Percentiles rank a stretch among this genome's conserved stretches.
Evolutionary conservation across 1,140 invertebrate species (phyloP).

Genomic region (Oncopodura yosiiana): DNA sequence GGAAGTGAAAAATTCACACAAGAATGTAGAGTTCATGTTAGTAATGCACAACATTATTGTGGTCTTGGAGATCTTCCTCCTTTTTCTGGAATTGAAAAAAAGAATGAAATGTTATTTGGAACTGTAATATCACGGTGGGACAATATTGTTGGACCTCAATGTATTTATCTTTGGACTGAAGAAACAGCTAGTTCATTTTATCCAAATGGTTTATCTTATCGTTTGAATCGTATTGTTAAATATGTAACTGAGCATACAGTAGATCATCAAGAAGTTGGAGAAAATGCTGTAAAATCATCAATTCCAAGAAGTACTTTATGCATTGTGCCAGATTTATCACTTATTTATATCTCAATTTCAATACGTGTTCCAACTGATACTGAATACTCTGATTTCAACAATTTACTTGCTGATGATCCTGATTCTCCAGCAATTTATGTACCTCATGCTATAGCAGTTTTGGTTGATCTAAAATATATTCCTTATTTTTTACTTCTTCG

Average conservation of each 20-base stretch:
- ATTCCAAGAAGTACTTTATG: conserved; percentile 29
- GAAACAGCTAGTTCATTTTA: conserved; percentile 30
- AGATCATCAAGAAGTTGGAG: conserved; percentile 32
- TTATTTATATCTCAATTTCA: conserved; percentile 28
- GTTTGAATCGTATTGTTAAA: conserved; percentile 17
- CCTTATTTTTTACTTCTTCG: conserved; percentile 29
- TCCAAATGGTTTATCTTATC: conserved; percentile 20
- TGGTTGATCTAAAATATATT: conserved; percentile 28
- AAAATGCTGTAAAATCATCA: conserved; percentile 12
- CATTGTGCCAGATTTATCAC: conserved; percentile 28
- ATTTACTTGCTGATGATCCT: neutral
- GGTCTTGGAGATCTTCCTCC: neutral
- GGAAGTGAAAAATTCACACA: neutral
- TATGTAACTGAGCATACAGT: conserved; percentile 36
- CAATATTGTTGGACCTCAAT: conserved; percentile 35
- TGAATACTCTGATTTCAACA: no score
- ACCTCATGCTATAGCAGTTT: conserved; percentile 31
- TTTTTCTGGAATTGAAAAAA: neutral
- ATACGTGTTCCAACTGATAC: conserved; percentile 28
- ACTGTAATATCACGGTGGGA: conserved; percentile 33
- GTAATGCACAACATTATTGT: neutral
- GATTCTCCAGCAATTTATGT: conserved; percentile 24
- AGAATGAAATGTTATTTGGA: conserved; percentile 26
- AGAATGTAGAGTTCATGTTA: neutral
- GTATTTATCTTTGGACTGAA: conserved; percentile 35